Conservation (phyloP, 2,797 vertebrate species). For the Enteromius thamalakanensis region DNA sequence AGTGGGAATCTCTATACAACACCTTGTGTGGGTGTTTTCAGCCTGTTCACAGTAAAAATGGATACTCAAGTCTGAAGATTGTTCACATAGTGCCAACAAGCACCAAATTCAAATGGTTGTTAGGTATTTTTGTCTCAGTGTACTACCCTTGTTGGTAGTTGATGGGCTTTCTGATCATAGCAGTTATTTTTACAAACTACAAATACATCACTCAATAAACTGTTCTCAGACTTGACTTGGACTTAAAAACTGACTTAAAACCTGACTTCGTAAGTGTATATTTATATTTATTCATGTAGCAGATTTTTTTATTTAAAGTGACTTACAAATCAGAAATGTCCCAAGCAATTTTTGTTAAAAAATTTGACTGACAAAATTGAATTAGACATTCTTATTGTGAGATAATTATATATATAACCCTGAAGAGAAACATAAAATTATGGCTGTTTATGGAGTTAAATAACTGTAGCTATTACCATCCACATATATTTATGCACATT, state of each 20-base stretch:
- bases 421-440: background rate
- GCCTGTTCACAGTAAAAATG: constrained; percentile 6
- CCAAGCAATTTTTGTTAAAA: background rate
- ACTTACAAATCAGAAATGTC: background rate
- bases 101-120: background rate
- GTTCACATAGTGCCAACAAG: background rate
- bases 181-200: background rate
- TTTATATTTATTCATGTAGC: background rate
- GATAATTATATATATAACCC: background rate
- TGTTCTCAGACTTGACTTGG: background rate
- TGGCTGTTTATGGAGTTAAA: background rate
- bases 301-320: background rate
- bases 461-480: background rate
- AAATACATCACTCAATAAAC: background rate
- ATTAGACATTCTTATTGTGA: background rate
- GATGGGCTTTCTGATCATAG: background rate
- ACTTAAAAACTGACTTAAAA: background rate
- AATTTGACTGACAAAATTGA: constrained; percentile 2
- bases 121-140: background rate
- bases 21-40: constrained; percentile 25
- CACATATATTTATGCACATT: too few species aligned
- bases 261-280: background rate
- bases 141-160: background rate
- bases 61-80: background rate
- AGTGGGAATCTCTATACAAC: background rate